These are phyloP conservation scores for Pantala flavescens DNA, from an alignment of 1,140 invertebrate genomes.

Conservation along the genomic window DNA sequence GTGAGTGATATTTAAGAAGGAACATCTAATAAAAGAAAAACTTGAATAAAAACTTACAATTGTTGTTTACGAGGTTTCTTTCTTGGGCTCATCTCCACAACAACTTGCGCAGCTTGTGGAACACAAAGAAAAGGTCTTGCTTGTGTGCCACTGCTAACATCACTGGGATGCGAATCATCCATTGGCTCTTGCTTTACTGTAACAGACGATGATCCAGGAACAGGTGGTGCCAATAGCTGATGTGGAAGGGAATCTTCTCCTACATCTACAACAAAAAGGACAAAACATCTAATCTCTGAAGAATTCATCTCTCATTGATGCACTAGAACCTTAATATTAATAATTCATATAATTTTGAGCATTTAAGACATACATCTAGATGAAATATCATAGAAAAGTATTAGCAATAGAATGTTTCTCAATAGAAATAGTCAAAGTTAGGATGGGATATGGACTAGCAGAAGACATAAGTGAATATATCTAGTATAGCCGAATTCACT, in stretches of 20 bases:
- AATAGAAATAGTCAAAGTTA: no score
- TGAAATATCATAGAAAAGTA: no score
- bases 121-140: not conserved
- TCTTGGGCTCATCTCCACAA: conserved; percentile 36
- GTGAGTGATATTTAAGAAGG: no score
- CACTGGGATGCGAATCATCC: not conserved
- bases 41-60: conserved; percentile 39
- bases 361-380: no score
- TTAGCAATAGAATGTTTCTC: no score
- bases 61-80: conserved; percentile 69
- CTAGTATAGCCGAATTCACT: no score
- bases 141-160: not conserved
- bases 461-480: no score
- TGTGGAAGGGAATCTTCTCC: not conserved
- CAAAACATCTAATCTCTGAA: not conserved
- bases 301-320: no score
- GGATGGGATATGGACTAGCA: no score
- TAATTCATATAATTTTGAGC: no score
- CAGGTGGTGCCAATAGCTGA: not conserved
- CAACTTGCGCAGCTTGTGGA: not conserved
- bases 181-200: not conserved
- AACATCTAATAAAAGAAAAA: no score
- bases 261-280: not conserved
- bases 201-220: not conserved
- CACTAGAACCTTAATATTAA: no score